Percentiles rank a stretch among this genome's conserved stretches.
Evolutionary conservation across 2,888 invertebrate genomes (phyloP).

Genomic region (Cybosia mesomella): DNA sequence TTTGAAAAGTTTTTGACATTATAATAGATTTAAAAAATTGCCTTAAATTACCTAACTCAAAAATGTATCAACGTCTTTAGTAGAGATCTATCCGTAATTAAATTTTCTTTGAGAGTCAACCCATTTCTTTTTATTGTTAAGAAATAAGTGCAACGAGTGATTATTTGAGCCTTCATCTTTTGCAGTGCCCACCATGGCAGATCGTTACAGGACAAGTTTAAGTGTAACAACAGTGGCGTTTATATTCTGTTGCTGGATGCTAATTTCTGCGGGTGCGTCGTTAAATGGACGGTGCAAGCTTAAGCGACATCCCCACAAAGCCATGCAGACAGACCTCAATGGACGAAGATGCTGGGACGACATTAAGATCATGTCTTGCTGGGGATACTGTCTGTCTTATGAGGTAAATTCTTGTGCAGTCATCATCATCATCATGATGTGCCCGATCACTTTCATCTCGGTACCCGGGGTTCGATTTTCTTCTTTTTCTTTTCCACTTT

Average conservation of each 20-base stretch:
- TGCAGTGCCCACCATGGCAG: conserved; percentile 41
- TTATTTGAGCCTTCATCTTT: not conserved
- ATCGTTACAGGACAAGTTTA: conserved; percentile 31
- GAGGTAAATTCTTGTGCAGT: conserved; percentile 86
- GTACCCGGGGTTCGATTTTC: too few relatives aligned
- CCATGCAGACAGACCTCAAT: conserved; percentile 83
- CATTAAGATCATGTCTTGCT: conserved; percentile 92
- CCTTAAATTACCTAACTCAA: not conserved
- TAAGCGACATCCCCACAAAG: conserved; percentile 73
- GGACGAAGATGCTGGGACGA: conserved; percentile 93
- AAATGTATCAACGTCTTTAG: not conserved
- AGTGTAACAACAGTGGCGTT: conserved; percentile 54
- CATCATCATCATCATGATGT: not conserved
- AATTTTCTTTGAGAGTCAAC: not conserved
- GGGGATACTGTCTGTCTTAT: conserved; percentile 94
- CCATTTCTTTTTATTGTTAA: not conserved
- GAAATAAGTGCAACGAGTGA: not conserved
- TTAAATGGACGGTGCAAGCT: conserved; percentile 68
- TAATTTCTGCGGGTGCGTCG: conserved; percentile 56
- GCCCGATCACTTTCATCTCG: too few relatives aligned
- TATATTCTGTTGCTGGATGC: conserved; percentile 58
- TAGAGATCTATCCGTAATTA: not conserved
- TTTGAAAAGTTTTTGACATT: not conserved
- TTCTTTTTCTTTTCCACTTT: too few relatives aligned
- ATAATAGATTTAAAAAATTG: not conserved